phyloP scores from a whole-genome alignment of 2,888 invertebrate genomes.

The Pinctada fucata region DNA sequence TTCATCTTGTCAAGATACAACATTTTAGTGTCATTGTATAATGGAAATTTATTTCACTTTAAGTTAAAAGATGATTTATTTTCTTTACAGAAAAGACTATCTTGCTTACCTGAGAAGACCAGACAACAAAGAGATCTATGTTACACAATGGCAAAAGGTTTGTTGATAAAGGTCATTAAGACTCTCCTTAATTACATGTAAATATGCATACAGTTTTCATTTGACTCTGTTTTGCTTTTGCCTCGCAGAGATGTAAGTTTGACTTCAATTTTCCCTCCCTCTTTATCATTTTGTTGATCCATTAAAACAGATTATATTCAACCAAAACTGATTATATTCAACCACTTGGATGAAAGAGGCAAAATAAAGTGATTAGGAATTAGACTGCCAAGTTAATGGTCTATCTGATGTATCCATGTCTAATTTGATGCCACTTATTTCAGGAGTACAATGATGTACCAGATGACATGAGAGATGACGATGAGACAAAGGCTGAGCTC shows the following conservation, averaged over 20 bases:
- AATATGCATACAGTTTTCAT: too few relatives aligned
- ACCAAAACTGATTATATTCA: too few relatives aligned
- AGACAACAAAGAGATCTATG: conserved; percentile 76
- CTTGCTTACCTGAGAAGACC: conserved; percentile 72
- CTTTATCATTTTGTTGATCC: too few relatives aligned
- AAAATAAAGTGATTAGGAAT: too few relatives aligned
- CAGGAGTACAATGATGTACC: conserved; percentile 75
- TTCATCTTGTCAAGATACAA: too few relatives aligned
- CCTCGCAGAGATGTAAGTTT: neutral
- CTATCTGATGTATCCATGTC: neutral
- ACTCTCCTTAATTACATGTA: too few relatives aligned
- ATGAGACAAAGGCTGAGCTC: conserved; percentile 75
- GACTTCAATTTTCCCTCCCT: neutral
- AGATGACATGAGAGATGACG: conserved; percentile 76
- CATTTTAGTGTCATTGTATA: too few relatives aligned
- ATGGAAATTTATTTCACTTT: too few relatives aligned
- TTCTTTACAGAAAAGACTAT: conserved; percentile 69
- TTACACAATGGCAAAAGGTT: conserved; percentile 76
- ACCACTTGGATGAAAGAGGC: too few relatives aligned
- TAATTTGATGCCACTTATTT: neutral
- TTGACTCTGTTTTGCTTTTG: neutral
- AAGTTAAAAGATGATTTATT: neutral
- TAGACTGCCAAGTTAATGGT: too few relatives aligned
- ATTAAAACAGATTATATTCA: too few relatives aligned
- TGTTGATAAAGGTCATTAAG: neutral